Base-by-base conservation (phyloP, 2,797 vertebrate species). In the Amblyopsis hoosieri region DNA sequence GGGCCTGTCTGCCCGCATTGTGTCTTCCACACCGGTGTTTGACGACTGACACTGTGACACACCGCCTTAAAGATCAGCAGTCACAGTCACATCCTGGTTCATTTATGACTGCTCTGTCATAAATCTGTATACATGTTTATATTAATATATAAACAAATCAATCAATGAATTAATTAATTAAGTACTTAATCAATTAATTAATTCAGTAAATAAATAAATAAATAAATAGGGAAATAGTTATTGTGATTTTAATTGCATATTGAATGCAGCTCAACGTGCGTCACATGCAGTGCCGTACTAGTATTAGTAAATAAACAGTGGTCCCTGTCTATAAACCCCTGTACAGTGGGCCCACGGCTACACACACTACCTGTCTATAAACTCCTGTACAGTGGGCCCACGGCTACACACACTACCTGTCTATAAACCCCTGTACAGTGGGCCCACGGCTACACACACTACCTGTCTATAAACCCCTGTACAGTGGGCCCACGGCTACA, bases 381-480 rank as follows among this genome's bases (percentile, higher is more conserved):
- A 23, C 23, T 3, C 1, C 23, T 23, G 23, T 23, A 37, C 33
- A 7, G 33, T 37, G 8, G 33, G 33, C 8, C 33, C 63, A 67
- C 56, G 71, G 78, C 74, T 66, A 65, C 66, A 74, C 66, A 62
- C 81, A 23, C 23, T 23, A 23, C 23, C 23, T 23, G 23, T 23
- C 3, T 23, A 3, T 23, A 23, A 23, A 23, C 23, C 23, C 2
- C 23, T 23, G 23, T 23, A 37, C 33, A 7, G 33, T 37, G 2
- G 33, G 33, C 2, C 33, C 63, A 67, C 56, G 71, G 78, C 74
- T 66, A 64, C 66, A 74, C 66, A 62, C 81, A 23, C 23, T 23
- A 3, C 2, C 19, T 23, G 19, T 23, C 19, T 23, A 2, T 23
- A 23, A 23, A 23, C 19, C 19, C 19, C 19, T 23, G 19, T 23